These are phyloP conservation scores for Troides aeacus DNA, from an alignment of 2,888 invertebrate species.

Conservation along the genomic window DNA sequence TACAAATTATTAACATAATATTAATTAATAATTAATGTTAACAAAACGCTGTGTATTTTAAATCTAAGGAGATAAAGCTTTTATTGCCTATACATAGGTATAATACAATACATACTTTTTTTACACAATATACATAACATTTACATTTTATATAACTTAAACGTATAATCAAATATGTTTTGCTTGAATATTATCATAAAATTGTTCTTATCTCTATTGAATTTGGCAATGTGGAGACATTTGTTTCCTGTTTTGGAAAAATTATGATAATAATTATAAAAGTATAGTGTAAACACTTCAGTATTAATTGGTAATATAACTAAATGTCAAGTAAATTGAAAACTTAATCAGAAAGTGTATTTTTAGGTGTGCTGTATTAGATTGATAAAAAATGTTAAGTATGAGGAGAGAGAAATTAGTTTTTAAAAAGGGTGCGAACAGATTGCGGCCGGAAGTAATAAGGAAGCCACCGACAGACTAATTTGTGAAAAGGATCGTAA, in stretches of 20 bases:
- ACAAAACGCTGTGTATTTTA: too few relatives aligned
- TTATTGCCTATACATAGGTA: too few relatives aligned
- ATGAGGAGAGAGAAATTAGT: constrained; percentile 8
- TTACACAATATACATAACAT: too few relatives aligned
- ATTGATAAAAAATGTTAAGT: constrained; percentile 17
- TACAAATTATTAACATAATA: too few relatives aligned
- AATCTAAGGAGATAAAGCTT: too few relatives aligned
- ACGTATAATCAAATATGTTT: neutral
- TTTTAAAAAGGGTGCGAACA: constrained; percentile 12
- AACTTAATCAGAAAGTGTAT: constrained; percentile 7
- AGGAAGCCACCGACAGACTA: constrained; percentile 13
- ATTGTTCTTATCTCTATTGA: neutral
- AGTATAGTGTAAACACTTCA: too few relatives aligned
- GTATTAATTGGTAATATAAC: too few relatives aligned
- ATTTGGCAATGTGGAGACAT: neutral
- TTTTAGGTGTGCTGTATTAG: constrained; percentile 9
- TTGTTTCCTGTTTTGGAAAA: neutral
- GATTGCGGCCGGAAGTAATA: constrained; percentile 23
- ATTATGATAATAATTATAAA: too few relatives aligned
- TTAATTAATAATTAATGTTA: too few relatives aligned
- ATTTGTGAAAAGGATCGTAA: constrained; percentile 7
- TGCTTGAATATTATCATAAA: neutral
- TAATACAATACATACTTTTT: too few relatives aligned
- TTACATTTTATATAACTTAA: neutral
- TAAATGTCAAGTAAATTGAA: neutral